phyloP scores from a whole-genome alignment of 2,888 invertebrate species.

The Pheosia gnoma region DNA sequence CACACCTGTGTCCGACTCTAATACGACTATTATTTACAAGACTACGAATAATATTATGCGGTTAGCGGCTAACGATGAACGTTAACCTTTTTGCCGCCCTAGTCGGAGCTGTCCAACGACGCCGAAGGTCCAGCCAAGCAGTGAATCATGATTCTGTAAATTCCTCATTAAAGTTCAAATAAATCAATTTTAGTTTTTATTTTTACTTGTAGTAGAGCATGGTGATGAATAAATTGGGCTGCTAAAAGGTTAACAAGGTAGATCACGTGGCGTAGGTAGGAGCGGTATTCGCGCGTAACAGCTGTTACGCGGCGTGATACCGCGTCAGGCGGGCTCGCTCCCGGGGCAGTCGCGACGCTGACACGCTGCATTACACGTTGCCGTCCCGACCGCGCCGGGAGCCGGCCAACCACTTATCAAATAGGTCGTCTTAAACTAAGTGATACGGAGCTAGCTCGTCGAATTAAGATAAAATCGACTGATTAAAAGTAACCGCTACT shows the following conservation, averaged over 20 bases:
- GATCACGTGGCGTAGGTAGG: not conserved
- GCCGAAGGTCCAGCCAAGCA: no score
- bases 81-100: not conserved
- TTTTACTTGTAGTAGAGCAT: no score
- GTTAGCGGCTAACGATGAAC: not conserved
- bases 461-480: constrained; percentile 52
- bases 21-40: not conserved
- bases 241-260: no score
- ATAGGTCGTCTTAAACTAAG: constrained; percentile 5
- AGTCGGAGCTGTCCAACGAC: not conserved
- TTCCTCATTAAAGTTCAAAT: no score
- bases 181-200: no score
- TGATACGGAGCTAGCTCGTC: constrained; percentile 39
- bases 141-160: no score
- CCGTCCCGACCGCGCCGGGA: constrained; percentile 20
- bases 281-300: not conserved
- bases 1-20: not conserved
- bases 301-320: constrained; percentile 17
- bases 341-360: constrained; percentile 12
- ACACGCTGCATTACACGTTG: constrained; percentile 29
- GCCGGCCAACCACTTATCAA: constrained; percentile 2
- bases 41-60: not conserved
- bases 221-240: no score
- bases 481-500: constrained; percentile 49
- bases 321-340: constrained; percentile 22